Conservation (phyloP, 2,888 invertebrate genomes). For the Dendrolimus pini region DNA sequence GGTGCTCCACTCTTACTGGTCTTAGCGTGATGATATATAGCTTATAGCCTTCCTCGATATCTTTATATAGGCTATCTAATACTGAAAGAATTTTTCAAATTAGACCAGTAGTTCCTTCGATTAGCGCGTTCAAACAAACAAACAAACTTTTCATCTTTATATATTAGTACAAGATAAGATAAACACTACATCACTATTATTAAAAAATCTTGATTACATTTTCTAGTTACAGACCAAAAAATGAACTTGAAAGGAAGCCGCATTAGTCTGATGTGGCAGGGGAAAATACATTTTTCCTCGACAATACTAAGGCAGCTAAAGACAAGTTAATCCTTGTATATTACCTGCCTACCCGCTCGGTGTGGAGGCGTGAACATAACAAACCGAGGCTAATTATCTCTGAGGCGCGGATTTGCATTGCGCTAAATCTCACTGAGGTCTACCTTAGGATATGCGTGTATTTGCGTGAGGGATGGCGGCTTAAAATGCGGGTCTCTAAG, state of each 20-base stretch:
- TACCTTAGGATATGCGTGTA: background rate
- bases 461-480: background rate
- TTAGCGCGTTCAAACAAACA: too few relatives aligned
- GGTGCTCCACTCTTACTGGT: too few relatives aligned
- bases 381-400: slow-evolving; percentile 40
- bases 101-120: too few relatives aligned
- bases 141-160: too few relatives aligned
- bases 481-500: background rate
- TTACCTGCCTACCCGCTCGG: background rate
- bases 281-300: background rate
- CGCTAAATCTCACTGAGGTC: slow-evolving; percentile 38
- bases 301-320: background rate
- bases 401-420: slow-evolving; percentile 39
- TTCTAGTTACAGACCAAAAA: too few relatives aligned
- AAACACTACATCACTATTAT: too few relatives aligned
- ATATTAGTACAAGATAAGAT: too few relatives aligned
- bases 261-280: background rate
- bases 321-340: background rate
- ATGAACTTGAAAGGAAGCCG: background rate
- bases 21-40: too few relatives aligned
- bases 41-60: too few relatives aligned
- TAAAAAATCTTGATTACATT: too few relatives aligned
- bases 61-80: too few relatives aligned
- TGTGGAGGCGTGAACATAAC: slow-evolving; percentile 12
- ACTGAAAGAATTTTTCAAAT: too few relatives aligned